Conservation (phyloP, 2,797 vertebrate genomes). For the Hydrocynus forskahlii region DNA sequence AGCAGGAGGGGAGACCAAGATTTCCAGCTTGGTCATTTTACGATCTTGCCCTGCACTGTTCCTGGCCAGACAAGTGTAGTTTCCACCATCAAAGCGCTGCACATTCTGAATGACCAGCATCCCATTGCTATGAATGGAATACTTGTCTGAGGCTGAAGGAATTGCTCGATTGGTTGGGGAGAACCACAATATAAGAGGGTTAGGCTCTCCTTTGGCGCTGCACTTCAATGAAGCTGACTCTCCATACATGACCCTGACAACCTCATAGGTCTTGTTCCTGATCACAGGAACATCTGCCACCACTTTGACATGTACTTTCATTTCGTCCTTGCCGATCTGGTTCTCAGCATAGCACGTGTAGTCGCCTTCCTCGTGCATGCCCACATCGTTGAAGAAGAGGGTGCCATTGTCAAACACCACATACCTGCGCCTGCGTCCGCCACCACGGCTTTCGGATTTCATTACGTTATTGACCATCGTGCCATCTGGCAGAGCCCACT, state of each 20-base stretch:
- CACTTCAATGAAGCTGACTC: slow-evolving; percentile 80
- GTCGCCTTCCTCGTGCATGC: slow-evolving; percentile 85
- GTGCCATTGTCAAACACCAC: slow-evolving; percentile 93
- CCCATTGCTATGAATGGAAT: slow-evolving; percentile 82
- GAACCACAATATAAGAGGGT: slow-evolving; percentile 83
- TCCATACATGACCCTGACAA: slow-evolving; percentile 79
- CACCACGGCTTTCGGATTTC: slow-evolving; percentile 71
- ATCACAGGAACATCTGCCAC: slow-evolving; percentile 77
- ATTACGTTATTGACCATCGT: slow-evolving; percentile 86
- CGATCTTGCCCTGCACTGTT: slow-evolving; percentile 86
- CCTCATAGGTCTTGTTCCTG: slow-evolving; percentile 68
- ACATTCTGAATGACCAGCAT: slow-evolving; percentile 85
- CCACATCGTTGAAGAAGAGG: slow-evolving; percentile 88
- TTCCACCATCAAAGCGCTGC: slow-evolving; percentile 88
- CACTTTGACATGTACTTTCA: slow-evolving; percentile 87
- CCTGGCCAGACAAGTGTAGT: slow-evolving; percentile 87
- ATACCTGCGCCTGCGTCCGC: slow-evolving; percentile 80
- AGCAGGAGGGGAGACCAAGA: slow-evolving; percentile 79
- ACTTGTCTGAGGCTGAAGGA: slow-evolving; percentile 79
- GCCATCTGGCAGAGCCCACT: slow-evolving; percentile 91
- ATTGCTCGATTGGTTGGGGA: slow-evolving; percentile 84
- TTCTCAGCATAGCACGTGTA: slow-evolving; percentile 95
- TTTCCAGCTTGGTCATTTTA: slow-evolving; percentile 77
- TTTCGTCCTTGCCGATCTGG: slow-evolving; percentile 90
- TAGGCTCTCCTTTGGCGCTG: slow-evolving; percentile 81